These are phyloP conservation scores for Zoanthus sansibaricus DNA, from an alignment of 92 coral and sea anemone species.

Conservation along the genomic window DNA sequence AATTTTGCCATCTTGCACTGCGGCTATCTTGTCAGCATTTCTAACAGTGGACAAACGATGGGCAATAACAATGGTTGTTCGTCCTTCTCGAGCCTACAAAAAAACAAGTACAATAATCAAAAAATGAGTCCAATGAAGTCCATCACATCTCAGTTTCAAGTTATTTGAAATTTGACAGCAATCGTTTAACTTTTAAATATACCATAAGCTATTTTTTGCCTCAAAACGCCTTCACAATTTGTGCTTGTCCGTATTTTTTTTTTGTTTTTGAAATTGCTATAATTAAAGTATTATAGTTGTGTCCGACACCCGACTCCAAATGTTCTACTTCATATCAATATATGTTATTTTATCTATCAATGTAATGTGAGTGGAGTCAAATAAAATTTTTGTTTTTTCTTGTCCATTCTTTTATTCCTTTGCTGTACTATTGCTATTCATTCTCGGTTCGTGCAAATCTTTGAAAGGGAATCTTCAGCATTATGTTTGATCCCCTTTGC, in stretches of 20 bases:
- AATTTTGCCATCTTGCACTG: slow-evolving; percentile 84
- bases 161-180: neutral
- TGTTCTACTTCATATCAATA: no score
- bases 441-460: neutral
- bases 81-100: slow-evolving; percentile 89
- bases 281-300: no score
- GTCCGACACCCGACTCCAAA: no score
- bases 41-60: slow-evolving; percentile 95
- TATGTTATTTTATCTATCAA: no score
- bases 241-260: no score
- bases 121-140: neutral
- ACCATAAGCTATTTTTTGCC: no score
- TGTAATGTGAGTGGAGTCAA: no score
- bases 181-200: neutral
- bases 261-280: no score
- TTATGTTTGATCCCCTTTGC: no score
- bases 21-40: slow-evolving; percentile 92
- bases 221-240: no score
- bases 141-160: neutral
- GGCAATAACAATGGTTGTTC: slow-evolving; percentile 96
- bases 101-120: neutral
- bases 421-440: neutral
- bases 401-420: neutral
- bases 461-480: no score
- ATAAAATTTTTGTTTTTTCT: no score